Conservation (phyloP, 2,113 vertebrate species). For the Spheniscus mendiculus region DNA sequence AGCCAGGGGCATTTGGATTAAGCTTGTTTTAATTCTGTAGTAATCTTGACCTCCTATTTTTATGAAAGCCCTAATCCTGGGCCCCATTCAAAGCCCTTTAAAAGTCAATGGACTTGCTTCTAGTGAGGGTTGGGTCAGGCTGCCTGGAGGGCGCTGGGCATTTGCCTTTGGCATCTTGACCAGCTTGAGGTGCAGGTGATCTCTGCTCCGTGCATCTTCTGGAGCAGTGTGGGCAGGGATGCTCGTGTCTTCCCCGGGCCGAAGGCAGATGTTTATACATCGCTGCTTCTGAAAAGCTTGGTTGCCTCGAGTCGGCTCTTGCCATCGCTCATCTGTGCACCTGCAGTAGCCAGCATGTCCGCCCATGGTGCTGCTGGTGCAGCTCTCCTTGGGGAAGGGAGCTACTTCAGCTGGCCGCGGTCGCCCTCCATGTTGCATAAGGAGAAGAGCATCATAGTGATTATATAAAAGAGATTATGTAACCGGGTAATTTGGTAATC, state of each 20-base stretch:
- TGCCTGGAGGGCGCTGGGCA: fast-evolving
- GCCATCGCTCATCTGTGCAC: fast-evolving
- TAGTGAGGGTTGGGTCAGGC: background rate
- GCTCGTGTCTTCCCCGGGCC: fast-evolving
- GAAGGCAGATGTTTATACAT: background rate
- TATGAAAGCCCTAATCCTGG: background rate
- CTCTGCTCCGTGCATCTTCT: background rate
- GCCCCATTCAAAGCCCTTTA: background rate
- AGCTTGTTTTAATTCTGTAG: slow-evolving; percentile 50
- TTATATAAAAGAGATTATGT: slow-evolving; percentile 67
- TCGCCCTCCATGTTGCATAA: slow-evolving; percentile 8
- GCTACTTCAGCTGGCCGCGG: background rate
- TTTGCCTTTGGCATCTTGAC: background rate
- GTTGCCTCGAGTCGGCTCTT: fast-evolving
- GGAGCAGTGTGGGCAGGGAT: background rate
- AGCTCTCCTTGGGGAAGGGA: background rate
- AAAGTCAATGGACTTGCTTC: background rate
- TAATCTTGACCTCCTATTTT: slow-evolving; percentile 44
- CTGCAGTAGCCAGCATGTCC: fast-evolving
- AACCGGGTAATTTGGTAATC: slow-evolving; percentile 57
- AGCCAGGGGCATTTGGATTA: slow-evolving; percentile 29
- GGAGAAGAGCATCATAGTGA: background rate
- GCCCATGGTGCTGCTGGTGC: fast-evolving
- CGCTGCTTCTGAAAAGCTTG: background rate
- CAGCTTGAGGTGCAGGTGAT: background rate